phyloP scores from a whole-genome alignment of 2,888 invertebrate species.

The Drosophila neotestacea region DNA sequence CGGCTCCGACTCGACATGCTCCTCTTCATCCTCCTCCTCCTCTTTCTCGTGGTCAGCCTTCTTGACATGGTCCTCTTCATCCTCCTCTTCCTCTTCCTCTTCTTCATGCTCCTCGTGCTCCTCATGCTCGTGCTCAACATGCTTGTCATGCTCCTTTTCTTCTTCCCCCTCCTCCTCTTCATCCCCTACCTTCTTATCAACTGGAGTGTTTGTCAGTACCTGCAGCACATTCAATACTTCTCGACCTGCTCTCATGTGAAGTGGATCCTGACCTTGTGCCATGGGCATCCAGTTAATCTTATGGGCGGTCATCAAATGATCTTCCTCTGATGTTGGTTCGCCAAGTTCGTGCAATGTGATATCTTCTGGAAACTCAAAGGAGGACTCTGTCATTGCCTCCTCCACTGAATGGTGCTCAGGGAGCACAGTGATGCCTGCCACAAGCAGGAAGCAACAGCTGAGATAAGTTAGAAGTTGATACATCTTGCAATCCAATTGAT shows the following conservation, averaged over 20 bases:
- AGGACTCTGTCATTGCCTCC: slow-evolving; percentile 1
- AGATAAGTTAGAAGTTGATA: slow-evolving; percentile 32
- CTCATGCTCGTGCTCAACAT: too few relatives aligned
- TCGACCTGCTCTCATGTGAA: neutral
- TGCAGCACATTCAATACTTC: neutral
- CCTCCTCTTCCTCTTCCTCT: too few relatives aligned
- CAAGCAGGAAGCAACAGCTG: slow-evolving; percentile 48
- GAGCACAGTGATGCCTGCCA: slow-evolving; percentile 28
- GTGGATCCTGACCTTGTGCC: slow-evolving; percentile 29
- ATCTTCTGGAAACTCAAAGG: slow-evolving; percentile 17
- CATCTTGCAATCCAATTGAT: slow-evolving; percentile 48
- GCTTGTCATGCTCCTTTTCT: too few relatives aligned
- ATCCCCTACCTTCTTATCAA: too few relatives aligned
- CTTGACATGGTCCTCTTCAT: too few relatives aligned
- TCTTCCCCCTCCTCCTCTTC: too few relatives aligned
- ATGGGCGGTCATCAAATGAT: slow-evolving; percentile 22
- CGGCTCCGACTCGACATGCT: too few relatives aligned
- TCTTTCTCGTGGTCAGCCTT: too few relatives aligned
- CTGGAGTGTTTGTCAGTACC: neutral
- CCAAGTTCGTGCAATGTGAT: slow-evolving; percentile 20
- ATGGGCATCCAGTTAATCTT: slow-evolving; percentile 58
- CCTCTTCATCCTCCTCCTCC: too few relatives aligned
- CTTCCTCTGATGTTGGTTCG: slow-evolving; percentile 34
- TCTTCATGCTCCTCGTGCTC: too few relatives aligned
- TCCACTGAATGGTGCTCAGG: slow-evolving; percentile 6